Evolutionary conservation across 2,888 invertebrate genomes (phyloP), one percentile per base, ranked within the genome.

Genomic region (Polymixis flavicincta): DNA sequence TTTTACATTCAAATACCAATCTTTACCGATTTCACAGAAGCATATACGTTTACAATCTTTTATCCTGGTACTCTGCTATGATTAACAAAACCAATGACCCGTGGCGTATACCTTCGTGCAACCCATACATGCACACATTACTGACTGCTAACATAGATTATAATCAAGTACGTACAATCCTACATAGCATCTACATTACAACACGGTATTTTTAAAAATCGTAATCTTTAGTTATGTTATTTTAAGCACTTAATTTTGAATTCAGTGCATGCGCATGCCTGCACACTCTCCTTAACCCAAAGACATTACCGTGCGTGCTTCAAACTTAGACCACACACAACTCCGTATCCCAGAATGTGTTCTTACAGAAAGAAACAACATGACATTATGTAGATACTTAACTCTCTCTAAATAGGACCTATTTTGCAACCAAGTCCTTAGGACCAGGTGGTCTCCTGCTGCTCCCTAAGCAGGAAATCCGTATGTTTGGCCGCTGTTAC

Each of bases 81-180:
- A 78, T 80, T 72, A 83, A 60, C 72, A 42, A 45, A 78, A 68
- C 11, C 73, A 68, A 2, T 78, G 80, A 83, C 28, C 73, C 83
- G 65, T 65, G 37, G 11, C 14, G 48, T n/a, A 54, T 13, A 65
- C 55, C 64, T 83, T 68, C 72, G 68, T 80, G 79, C 55, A 50
- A 55, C 22, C 14, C 22, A 11, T 48, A 55, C 50, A 28, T 67
- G 59, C 74, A 54, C 32, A 63, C 48, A 54, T 42, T 76, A 79
- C 19, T 42, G 32, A 28, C 42, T 25, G 32, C 45, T 17, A 80
- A 60, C 25, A 52, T 45, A 37, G 17, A 72, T 52, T 68, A 6
- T 25, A 52, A 63, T 78, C 22, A 65, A 59, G 25, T 55, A 17
- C n/a, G n/a, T n/a, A n/a, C n/a, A n/a, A n/a, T n/a, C 6, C 42